These are phyloP conservation scores for Salvelinus alpinus DNA, from an alignment of 2,113 vertebrate species.

Conservation along the genomic window DNA sequence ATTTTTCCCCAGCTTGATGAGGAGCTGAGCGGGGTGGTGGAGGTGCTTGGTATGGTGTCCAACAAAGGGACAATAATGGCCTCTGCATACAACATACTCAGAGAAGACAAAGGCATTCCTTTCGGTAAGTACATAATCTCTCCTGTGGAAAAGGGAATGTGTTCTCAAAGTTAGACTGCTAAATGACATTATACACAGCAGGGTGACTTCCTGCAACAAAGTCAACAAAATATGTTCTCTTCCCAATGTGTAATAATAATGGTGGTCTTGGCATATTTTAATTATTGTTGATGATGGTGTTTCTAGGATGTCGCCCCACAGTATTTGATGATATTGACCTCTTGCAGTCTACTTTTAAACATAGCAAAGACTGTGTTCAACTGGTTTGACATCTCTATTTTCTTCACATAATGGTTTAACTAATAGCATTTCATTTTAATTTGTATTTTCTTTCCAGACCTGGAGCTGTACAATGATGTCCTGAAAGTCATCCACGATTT, in stretches of 20 bases:
- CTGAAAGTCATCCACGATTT: constrained; percentile 91
- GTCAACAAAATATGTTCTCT: too few relatives aligned
- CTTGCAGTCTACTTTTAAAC: too few relatives aligned
- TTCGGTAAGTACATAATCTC: constrained; percentile 79
- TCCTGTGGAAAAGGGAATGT: background rate
- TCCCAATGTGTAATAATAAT: too few relatives aligned
- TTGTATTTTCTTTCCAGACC: constrained; percentile 69
- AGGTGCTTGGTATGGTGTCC: constrained; percentile 90
- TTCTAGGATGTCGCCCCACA: too few relatives aligned
- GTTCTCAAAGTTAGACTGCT: background rate
- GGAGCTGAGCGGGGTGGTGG: constrained; percentile 86
- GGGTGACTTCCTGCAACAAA: background rate
- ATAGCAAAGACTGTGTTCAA: too few relatives aligned
- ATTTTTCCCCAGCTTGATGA: constrained; percentile 80
- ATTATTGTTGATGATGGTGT: too few relatives aligned
- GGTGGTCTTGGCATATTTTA: too few relatives aligned
- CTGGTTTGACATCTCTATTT: too few relatives aligned
- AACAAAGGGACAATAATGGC: constrained; percentile 84
- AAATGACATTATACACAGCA: background rate
- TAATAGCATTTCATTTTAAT: background rate
- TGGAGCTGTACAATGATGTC: constrained; percentile 90
- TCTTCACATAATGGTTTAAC: too few relatives aligned
- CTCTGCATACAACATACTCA: constrained; percentile 76
- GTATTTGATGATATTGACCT: too few relatives aligned
- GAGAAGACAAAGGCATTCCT: constrained; percentile 78